Conservation (phyloP, 2,113 vertebrate species). For the Actinemys pallida region DNA sequence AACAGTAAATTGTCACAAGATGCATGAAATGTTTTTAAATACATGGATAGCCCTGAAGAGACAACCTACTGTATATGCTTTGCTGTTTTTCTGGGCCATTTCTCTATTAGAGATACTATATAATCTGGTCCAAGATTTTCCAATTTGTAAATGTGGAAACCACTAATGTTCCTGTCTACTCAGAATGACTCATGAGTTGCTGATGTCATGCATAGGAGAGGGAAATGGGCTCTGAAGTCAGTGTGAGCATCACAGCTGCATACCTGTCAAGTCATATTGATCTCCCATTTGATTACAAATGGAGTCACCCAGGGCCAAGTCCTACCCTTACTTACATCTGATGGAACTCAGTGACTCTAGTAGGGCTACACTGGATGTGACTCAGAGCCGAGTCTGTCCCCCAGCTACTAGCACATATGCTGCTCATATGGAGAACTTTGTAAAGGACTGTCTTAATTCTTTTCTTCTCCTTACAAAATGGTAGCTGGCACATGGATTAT, state of each 20-base stretch:
- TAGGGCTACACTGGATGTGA: not conserved
- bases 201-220: conserved; percentile 16
- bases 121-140: not conserved
- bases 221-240: not conserved
- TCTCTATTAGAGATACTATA: not conserved
- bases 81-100: not conserved
- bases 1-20: not conserved
- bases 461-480: not conserved
- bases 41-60: not conserved
- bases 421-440: accelerated
- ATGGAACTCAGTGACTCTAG: not conserved
- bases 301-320: accelerated
- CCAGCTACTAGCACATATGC: accelerated
- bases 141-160: not conserved
- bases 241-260: not conserved
- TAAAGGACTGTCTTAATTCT: accelerated
- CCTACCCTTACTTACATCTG: accelerated
- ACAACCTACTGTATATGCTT: not conserved
- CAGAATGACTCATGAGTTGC: conserved; percentile 51
- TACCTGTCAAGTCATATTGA: not conserved
- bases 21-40: not conserved
- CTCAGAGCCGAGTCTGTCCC: not conserved
- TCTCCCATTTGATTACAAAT: not conserved
- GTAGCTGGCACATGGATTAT: accelerated
- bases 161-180: not conserved